Conservation (phyloP, 2,113 vertebrate species). For the Misgurnus mizolepis region DNA sequence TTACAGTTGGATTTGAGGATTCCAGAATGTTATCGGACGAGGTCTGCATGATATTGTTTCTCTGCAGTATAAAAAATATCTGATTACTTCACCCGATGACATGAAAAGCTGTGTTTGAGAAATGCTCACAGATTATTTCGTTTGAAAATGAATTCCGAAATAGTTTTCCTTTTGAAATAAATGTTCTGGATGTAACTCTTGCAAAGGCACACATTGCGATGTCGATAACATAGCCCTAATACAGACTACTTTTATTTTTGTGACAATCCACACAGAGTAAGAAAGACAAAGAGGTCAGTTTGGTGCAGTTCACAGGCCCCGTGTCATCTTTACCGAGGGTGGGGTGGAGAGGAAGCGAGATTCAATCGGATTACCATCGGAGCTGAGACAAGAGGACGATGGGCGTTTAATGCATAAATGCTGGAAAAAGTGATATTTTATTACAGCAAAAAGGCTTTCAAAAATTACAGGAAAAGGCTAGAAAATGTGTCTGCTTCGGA, state of each 20-base stretch:
- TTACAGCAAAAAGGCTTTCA: conserved; percentile 83
- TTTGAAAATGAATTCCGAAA: too few relatives aligned
- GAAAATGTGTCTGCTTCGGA: conserved; percentile 83
- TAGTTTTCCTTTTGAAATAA: too few relatives aligned
- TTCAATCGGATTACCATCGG: conserved; percentile 76
- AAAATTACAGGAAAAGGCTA: conserved; percentile 84
- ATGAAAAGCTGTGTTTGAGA: too few relatives aligned
- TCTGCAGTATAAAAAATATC: too few relatives aligned
- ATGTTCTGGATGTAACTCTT: too few relatives aligned
- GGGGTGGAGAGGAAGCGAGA: conserved; percentile 57
- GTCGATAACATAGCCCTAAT: too few relatives aligned
- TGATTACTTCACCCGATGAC: too few relatives aligned
- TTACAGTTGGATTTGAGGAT: too few relatives aligned
- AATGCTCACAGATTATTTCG: too few relatives aligned
- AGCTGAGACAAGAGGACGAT: conserved; percentile 72
- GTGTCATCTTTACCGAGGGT: conserved; percentile 79
- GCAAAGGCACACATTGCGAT: too few relatives aligned
- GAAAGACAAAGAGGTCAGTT: conserved; percentile 21
- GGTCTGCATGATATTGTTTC: too few relatives aligned
- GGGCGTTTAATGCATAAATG: conserved; percentile 80
- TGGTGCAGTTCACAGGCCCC: conserved; percentile 42
- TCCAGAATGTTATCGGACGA: conserved; percentile 15
- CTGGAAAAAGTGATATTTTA: conserved; percentile 84
- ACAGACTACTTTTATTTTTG: too few relatives aligned
- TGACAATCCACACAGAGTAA: conserved; percentile 29